A percentile compares a stretch with the other conserved stretches of the same genome.
Conservation (phyloP, 1,140 invertebrate genomes). For the Magallana gigas region DNA sequence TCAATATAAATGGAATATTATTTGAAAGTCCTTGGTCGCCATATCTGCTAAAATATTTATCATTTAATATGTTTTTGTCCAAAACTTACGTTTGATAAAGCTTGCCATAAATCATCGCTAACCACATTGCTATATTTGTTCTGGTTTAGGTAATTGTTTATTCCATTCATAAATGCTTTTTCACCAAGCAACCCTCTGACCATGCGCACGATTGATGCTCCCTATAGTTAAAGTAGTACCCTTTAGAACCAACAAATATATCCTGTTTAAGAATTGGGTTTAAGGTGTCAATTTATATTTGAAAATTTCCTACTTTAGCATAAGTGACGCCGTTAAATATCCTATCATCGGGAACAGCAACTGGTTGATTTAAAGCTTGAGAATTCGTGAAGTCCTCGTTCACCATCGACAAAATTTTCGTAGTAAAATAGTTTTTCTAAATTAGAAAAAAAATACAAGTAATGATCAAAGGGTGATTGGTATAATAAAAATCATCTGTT, state of each 20-base stretch:
- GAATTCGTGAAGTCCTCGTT: background rate
- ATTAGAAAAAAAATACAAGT: background rate
- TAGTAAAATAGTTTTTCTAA: background rate
- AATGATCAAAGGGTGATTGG: background rate
- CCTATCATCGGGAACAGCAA: background rate
- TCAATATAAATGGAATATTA: too few relatives aligned
- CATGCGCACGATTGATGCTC: conserved; percentile 89
- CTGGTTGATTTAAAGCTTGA: background rate
- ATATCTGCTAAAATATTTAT: too few relatives aligned
- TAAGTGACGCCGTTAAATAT: background rate
- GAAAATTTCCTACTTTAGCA: background rate
- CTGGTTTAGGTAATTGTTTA: conserved; percentile 70
- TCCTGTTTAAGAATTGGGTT: too few relatives aligned
- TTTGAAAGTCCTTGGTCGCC: too few relatives aligned
- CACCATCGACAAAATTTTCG: background rate
- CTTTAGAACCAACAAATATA: too few relatives aligned
- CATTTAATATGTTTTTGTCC: too few relatives aligned
- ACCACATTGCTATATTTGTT: conserved; percentile 71
- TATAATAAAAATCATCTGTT: too few relatives aligned
- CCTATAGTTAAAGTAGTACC: conserved; percentile 74
- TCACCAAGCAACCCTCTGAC: conserved; percentile 68
- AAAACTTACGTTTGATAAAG: conserved; percentile 66
- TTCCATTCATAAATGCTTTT: conserved; percentile 66
- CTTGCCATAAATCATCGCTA: conserved; percentile 72
- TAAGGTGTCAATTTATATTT: too few relatives aligned